These are phyloP conservation scores for Eufriesea mexicana DNA, from an alignment of 1,140 invertebrate species.

Conservation along the genomic window DNA sequence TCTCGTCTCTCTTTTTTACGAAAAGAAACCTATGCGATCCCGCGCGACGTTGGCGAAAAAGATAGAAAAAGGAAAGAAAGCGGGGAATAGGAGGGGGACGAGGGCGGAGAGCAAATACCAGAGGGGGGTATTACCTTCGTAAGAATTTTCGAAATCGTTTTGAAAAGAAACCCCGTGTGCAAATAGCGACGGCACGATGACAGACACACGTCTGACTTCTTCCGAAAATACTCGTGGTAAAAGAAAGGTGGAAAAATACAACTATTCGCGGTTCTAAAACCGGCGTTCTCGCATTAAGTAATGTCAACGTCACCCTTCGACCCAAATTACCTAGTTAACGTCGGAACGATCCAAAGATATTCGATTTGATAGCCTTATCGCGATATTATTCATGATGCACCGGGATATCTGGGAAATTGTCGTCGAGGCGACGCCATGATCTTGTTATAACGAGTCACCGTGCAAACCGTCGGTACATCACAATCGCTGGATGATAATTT, in stretches of 20 bases:
- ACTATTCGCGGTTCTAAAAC: not conserved
- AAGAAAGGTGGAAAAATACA: not conserved
- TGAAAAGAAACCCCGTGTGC: not conserved
- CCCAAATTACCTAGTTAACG: constrained; percentile 21
- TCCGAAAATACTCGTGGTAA: not conserved
- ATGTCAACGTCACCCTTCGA: not conserved
- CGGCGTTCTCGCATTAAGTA: not conserved
- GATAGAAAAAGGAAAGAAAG: not conserved
- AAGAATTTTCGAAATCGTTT: not conserved
- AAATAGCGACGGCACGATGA: not conserved
- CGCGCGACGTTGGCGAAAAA: constrained; percentile 7
- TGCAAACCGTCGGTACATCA: constrained; percentile 67
- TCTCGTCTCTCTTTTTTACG: not conserved
- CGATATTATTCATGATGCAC: constrained; percentile 42
- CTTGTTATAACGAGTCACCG: constrained; percentile 68
- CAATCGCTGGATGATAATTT: constrained; percentile 70
- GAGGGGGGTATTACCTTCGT: not conserved
- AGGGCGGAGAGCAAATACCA: not conserved
- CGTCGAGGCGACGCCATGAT: constrained; percentile 68
- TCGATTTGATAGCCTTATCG: constrained; percentile 27
- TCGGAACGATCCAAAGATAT: constrained; percentile 35
- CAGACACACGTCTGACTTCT: not conserved
- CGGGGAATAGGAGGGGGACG: not conserved
- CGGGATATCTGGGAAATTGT: constrained; percentile 49
- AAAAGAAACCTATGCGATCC: constrained; percentile 23